These are phyloP conservation scores for Loripinus fragilis DNA, from an alignment of 2,888 invertebrate species.

Conservation along the genomic window DNA sequence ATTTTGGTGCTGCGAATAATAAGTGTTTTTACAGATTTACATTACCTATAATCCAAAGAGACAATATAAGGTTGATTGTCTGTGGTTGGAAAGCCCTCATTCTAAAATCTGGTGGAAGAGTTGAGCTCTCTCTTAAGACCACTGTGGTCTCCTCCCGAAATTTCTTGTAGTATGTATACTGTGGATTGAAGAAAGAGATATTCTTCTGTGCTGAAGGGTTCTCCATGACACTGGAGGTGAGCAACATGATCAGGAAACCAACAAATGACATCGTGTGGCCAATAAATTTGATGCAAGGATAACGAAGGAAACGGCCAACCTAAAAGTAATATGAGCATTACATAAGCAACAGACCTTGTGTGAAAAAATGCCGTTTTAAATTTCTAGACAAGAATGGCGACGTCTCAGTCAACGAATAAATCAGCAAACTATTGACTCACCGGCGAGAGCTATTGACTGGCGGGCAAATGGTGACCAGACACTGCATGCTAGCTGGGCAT, in stretches of 20 bases:
- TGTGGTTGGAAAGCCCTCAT: conserved; percentile 67
- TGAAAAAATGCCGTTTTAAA: no score
- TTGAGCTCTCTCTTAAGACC: conserved; percentile 34
- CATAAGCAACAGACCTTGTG: no score
- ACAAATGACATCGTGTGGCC: conserved; percentile 79
- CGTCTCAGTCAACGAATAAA: no score
- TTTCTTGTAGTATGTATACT: conserved; percentile 37
- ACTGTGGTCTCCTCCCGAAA: not conserved
- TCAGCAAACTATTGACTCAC: no score
- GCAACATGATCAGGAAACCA: conserved; percentile 75
- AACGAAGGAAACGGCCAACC: conserved; percentile 77
- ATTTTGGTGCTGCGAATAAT: no score
- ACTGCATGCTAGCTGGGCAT: no score
- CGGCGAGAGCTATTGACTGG: no score
- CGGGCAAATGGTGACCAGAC: no score
- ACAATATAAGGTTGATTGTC: conserved; percentile 65
- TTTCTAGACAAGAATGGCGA: no score
- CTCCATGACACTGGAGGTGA: conserved; percentile 71
- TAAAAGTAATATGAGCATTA: no score
- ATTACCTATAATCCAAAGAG: conserved; percentile 72
- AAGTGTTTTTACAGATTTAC: no score
- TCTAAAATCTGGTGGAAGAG: conserved; percentile 64
- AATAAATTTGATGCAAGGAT: conserved; percentile 80
- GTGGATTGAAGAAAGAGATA: conserved; percentile 38
- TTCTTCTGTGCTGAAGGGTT: conserved; percentile 43